These are phyloP conservation scores for Zelostemma sp. DNA, from an alignment of 1,140 invertebrate genomes.

Conservation along the genomic window DNA sequence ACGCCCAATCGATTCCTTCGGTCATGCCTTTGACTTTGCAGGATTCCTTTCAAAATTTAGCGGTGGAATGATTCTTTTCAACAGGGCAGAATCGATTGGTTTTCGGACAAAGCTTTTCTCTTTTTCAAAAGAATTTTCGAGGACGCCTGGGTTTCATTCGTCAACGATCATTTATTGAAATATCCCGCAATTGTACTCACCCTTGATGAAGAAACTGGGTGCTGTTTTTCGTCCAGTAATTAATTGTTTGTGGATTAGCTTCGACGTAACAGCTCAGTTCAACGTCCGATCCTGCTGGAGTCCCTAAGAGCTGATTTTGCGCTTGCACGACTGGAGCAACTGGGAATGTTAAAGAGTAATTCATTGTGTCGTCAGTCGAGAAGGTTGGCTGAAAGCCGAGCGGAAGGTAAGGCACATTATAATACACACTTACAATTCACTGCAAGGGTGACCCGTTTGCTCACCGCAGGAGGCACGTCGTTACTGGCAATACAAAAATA, in stretches of 20 bases:
- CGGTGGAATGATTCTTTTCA: too few relatives aligned
- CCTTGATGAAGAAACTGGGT: constrained; percentile 77
- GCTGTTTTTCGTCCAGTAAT: constrained; percentile 84
- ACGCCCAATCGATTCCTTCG: neutral
- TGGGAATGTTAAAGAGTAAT: constrained; percentile 64
- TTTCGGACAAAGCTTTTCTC: neutral
- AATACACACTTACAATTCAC: constrained; percentile 85
- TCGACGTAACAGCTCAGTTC: constrained; percentile 86
- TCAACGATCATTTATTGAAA: neutral
- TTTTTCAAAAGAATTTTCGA: neutral
- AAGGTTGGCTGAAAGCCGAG: constrained; percentile 38
- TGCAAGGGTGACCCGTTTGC: constrained; percentile 86
- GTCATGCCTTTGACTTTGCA: neutral
- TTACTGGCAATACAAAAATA: constrained; percentile 91
- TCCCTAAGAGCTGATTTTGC: constrained; percentile 85
- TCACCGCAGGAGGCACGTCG: constrained; percentile 88
- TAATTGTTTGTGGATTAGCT: constrained; percentile 85
- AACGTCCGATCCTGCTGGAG: constrained; percentile 84
- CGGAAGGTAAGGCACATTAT: constrained; percentile 48
- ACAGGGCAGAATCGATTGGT: neutral
- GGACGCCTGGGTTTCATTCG: neutral
- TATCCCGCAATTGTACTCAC: constrained; percentile 67
- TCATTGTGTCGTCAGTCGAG: constrained; percentile 34
- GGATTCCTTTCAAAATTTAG: neutral
- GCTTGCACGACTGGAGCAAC: constrained; percentile 86